Conservation (phyloP, 2,888 invertebrate genomes). For the Junonia oenone region DNA sequence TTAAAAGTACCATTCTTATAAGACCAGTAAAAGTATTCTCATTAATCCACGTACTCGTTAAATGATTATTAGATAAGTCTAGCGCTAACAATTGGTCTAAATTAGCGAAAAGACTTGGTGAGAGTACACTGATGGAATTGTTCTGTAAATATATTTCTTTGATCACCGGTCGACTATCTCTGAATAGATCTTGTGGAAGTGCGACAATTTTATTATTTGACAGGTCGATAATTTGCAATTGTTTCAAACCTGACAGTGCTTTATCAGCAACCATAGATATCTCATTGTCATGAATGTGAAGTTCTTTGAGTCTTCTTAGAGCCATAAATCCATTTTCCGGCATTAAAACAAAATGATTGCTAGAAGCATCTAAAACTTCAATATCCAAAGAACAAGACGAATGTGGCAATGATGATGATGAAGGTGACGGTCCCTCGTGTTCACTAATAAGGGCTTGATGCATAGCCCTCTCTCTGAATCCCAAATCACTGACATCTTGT, state of each 20-base stretch:
- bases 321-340: conserved; percentile 91
- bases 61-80: conserved; percentile 91
- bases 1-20: conserved; percentile 91
- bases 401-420: conserved; percentile 61
- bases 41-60: conserved; percentile 92
- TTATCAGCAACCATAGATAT: conserved; percentile 92
- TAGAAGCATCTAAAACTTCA: conserved; percentile 89
- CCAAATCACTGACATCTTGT: conserved; percentile 92
- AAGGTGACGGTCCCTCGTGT: conserved; percentile 69
- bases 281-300: conserved; percentile 93
- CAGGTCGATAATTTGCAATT: conserved; percentile 91
- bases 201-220: conserved; percentile 94
- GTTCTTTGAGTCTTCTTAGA: conserved; percentile 86
- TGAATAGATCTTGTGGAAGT: conserved; percentile 91
- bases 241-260: conserved; percentile 88
- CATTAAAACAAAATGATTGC: conserved; percentile 90
- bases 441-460: conserved; percentile 83
- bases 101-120: conserved; percentile 91
- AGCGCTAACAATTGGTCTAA: conserved; percentile 88
- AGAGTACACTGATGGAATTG: conserved; percentile 92
- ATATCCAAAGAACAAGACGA: conserved; percentile 87
- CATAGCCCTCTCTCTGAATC: conserved; percentile 86
- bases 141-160: conserved; percentile 94
- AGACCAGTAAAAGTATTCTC: conserved; percentile 91
- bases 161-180: conserved; percentile 87